Evolutionary conservation across 2,797 vertebrate genomes (phyloP), one percentile per base, ranked within the genome.

Genomic region (Danio tinwini): DNA sequence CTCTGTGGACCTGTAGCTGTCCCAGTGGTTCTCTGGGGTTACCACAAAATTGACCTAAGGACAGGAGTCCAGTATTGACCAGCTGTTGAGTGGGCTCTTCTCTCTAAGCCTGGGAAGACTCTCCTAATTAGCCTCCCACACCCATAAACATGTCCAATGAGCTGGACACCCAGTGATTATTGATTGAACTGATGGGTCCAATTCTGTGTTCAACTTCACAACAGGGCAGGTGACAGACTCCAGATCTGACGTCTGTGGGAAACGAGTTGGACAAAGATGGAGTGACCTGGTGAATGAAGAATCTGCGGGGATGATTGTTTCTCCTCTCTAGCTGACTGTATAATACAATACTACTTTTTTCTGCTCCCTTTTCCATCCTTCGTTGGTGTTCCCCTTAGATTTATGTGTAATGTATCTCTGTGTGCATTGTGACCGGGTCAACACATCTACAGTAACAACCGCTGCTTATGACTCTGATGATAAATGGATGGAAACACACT

Each of bases 41-140:
- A 93, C 90, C 90, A 91, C 89, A 91, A 90, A 91, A 90, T 91
- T 94, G 93, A 94, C 93, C 93, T 88, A 81, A 55, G 86, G 88
- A 91, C 76, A 87, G 87, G 89, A 92, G 91, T 92, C 91, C 90
- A 90, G 90, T 89, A 89, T 90, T 93, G 93, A 92, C 92, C 93
- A 93, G 93, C 92, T 95, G 94, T 90, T 94, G 89, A 74, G 85
- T 86, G 86, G 88, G 84, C 88, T 91, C 91, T 88, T 90, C 90
- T 90, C 88, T 88, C 87, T 86, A 88, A 90, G 92, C 92, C 93
- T 94, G 94, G 93, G 93, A 94, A 94, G 91, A 90, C 87, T 85
- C 81, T 89, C 86, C 91, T 94, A 94, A 94, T 94, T 94, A 93
- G 92, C 93, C 93, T 94, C 93, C 92, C 93, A 94, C 93, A 94